Evolutionary conservation across 2,888 invertebrate species (phyloP).

Genomic region (Drosophila multiciliata): DNA sequence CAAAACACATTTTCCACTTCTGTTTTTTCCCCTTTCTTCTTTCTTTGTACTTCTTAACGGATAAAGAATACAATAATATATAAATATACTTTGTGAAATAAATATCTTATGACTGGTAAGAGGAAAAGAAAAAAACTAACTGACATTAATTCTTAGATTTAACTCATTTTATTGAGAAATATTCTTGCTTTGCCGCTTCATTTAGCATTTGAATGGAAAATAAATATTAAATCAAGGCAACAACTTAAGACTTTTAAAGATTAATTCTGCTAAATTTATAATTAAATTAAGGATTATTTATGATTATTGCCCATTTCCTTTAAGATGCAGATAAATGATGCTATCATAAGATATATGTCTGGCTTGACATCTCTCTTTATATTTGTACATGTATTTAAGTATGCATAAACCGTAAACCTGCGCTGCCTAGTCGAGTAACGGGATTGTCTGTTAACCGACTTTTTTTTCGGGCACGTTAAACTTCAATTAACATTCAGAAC

Average conservation of each 20-base stretch:
- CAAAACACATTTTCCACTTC: not conserved
- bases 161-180: not conserved
- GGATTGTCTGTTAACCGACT: conserved; percentile 13
- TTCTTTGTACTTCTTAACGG: not conserved
- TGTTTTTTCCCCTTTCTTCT: not conserved
- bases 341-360: not conserved
- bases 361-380: not conserved
- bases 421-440: not conserved
- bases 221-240: not conserved
- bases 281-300: not conserved
- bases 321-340: not conserved
- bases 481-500: conserved; percentile 61
- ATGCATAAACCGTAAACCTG: conserved; percentile 8
- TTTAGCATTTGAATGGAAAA: not conserved
- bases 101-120: conserved; percentile 3
- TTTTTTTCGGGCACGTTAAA: conserved; percentile 35
- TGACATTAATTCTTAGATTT: not conserved
- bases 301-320: not conserved
- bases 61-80: conserved; percentile 21
- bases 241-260: not conserved
- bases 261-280: not conserved
- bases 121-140: not conserved
- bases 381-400: conserved; percentile 5
- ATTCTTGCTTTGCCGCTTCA: not conserved
- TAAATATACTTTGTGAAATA: conserved; percentile 4